Evolutionary conservation across 2,797 vertebrate genomes (phyloP).

Genomic region (Chelonia mydas): DNA sequence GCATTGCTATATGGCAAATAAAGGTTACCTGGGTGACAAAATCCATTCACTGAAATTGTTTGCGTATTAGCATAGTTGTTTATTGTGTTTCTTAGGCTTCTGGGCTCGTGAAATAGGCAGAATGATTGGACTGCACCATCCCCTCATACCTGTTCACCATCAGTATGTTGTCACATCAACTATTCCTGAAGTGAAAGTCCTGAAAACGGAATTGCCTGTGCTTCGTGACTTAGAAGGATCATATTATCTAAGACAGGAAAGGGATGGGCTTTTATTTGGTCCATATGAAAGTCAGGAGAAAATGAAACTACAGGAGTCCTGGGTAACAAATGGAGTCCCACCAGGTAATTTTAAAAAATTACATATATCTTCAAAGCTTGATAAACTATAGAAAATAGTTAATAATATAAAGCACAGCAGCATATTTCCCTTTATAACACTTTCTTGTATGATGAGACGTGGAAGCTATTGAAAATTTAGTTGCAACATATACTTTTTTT

Average conservation of each 20-base stretch:
- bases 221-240: conserved; percentile 96
- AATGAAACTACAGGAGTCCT: conserved; percentile 95
- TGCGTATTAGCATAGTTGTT: not conserved
- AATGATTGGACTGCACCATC: conserved; percentile 92
- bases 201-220: conserved; percentile 92
- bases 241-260: conserved; percentile 94
- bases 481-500: not conserved
- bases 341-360: conserved; percentile 83
- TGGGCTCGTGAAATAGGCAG: conserved; percentile 95
- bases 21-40: no score
- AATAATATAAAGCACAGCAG: not conserved
- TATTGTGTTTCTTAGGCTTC: conserved; percentile 85
- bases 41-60: not conserved
- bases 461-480: not conserved
- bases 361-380: not conserved
- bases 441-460: not conserved
- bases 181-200: conserved; percentile 94
- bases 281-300: conserved; percentile 95
- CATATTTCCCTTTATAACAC: not conserved
- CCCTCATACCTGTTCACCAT: conserved; percentile 96
- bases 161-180: conserved; percentile 95
- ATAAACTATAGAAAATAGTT: not conserved
- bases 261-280: conserved; percentile 95
- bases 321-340: conserved; percentile 92
- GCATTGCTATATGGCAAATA: no score